Percentiles rank a stretch among this genome's conserved stretches.
phyloP scores from a whole-genome alignment of 2,113 vertebrate genomes.

The Spilogale gracilis region DNA sequence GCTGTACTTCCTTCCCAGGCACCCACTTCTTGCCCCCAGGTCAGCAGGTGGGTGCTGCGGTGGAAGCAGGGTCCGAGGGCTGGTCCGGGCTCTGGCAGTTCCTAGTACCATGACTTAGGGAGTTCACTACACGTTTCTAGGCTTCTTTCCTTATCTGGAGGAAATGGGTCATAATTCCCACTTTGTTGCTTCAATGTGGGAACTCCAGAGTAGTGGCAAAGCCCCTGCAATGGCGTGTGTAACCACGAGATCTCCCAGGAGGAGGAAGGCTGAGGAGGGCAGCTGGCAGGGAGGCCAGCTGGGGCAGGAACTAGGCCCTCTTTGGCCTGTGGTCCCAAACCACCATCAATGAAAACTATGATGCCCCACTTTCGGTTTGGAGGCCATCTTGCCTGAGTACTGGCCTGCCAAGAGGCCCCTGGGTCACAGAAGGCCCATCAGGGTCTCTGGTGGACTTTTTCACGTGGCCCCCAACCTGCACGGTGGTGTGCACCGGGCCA shows the following conservation, averaged over 20 bases:
- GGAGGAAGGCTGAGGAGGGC: not conserved
- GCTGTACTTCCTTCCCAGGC: not conserved
- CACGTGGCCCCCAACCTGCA: not conserved
- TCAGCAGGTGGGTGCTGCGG: not conserved
- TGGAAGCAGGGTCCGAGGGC: not conserved
- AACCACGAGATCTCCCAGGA: not conserved
- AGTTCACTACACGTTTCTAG: not conserved
- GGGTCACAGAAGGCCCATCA: not conserved
- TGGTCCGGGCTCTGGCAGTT: too few species aligned
- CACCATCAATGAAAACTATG: not conserved
- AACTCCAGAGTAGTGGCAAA: not conserved
- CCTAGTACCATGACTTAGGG: rapidly evolving
- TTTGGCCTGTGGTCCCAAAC: not conserved
- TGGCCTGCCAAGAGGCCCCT: not conserved
- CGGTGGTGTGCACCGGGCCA: not conserved
- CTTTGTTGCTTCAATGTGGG: not conserved
- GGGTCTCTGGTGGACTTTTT: not conserved
- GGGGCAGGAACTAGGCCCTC: not conserved
- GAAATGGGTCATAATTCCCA: not conserved
- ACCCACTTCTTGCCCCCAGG: not conserved
- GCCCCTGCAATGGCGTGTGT: too few species aligned
- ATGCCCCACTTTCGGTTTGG: not conserved
- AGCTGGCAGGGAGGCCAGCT: not conserved
- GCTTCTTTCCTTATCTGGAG: not conserved
- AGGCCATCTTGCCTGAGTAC: not conserved